phyloP scores from a whole-genome alignment of 2,113 vertebrate species.

The Felis chaus region DNA sequence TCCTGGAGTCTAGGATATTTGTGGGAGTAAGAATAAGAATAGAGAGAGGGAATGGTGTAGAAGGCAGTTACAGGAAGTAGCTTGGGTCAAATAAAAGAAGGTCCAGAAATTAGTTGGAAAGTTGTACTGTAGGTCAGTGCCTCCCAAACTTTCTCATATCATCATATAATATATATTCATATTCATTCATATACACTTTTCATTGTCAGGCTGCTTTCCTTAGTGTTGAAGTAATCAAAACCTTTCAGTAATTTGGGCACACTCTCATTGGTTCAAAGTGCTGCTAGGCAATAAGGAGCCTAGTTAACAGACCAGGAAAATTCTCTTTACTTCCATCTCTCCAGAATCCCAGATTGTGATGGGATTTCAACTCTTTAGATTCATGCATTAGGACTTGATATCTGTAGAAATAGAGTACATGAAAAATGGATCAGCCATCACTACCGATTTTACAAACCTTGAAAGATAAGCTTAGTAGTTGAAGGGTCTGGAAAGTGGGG shows the following conservation, averaged over 20 bases:
- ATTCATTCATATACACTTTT: not conserved
- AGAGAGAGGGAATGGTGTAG: not conserved
- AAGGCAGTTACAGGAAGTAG: conserved; percentile 8
- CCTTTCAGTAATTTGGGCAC: not conserved
- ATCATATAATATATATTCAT: not conserved
- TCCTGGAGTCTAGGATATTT: not conserved
- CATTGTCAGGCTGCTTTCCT: not conserved
- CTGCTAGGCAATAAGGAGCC: not conserved
- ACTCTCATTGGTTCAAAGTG: not conserved
- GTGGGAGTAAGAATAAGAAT: not conserved
- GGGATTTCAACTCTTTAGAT: not conserved
- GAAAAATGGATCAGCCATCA: not conserved
- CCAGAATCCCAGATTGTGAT: not conserved
- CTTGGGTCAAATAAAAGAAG: not conserved
- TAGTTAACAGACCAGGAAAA: not conserved
- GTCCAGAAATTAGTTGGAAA: not conserved
- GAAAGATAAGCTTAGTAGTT: not conserved
- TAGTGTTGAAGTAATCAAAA: not conserved
- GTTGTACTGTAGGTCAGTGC: not conserved
- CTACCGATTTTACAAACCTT: not conserved
- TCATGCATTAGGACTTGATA: not conserved
- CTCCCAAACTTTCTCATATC: not conserved
- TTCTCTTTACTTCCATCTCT: not conserved
- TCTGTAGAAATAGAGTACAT: not conserved
- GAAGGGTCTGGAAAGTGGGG: not conserved